These are phyloP conservation scores for Pocillopora grandis DNA, from an alignment of 92 coral and sea anemone genomes.

Conservation along the genomic window DNA sequence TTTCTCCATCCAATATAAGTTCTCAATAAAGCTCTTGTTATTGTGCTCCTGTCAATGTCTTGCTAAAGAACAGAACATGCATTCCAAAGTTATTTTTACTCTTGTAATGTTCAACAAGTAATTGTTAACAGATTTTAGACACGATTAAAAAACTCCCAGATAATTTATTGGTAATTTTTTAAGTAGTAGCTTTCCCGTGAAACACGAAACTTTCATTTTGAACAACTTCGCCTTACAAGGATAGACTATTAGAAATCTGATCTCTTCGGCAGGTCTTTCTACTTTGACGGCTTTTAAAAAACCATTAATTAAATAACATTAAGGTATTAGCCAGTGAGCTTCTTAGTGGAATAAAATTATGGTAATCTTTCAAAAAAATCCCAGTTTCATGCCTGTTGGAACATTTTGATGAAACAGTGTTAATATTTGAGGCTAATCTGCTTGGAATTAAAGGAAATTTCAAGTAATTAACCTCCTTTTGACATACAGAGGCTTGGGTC, in stretches of 20 bases:
- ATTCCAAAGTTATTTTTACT: no score
- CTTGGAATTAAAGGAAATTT: constrained; percentile 1
- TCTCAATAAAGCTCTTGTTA: no score
- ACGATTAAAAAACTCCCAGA: neutral
- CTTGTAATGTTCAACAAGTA: neutral
- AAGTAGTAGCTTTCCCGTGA: neutral
- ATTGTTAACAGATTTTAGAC: neutral
- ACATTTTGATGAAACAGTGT: no score
- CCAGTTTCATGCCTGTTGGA: neutral
- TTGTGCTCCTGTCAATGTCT: no score
- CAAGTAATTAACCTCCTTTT: constrained; percentile 15
- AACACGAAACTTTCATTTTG: constrained; percentile 3
- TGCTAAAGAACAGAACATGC: no score
- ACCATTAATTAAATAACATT: neutral
- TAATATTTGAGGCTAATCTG: neutral
- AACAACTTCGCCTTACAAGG: neutral
- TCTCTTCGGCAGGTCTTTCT: neutral
- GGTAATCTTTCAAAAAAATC: neutral
- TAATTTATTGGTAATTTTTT: neutral
- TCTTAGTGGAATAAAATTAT: constrained; percentile 1
- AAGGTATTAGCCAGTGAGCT: constrained; percentile 28
- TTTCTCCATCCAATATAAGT: no score
- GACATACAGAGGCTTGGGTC: neutral
- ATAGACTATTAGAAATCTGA: constrained; percentile 1
- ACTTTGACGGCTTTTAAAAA: neutral